These are phyloP conservation scores for Stercorarius parasiticus DNA, from an alignment of 2,113 vertebrate genomes.

Conservation along the genomic window DNA sequence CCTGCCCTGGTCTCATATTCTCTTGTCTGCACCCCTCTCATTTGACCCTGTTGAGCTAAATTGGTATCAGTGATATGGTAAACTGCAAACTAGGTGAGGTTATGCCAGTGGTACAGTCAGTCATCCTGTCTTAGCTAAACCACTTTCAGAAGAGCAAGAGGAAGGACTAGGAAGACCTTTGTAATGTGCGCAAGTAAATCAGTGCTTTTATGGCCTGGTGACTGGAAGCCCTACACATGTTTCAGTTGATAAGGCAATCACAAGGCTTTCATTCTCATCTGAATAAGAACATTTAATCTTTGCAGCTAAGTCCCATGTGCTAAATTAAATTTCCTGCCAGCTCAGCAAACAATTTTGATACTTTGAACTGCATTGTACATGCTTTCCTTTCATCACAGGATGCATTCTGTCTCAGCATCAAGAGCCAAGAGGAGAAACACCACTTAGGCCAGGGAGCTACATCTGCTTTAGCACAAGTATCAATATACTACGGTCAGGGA, in stretches of 20 bases:
- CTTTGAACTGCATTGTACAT: conserved; percentile 58
- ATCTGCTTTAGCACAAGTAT: background rate
- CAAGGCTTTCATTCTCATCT: conserved; percentile 29
- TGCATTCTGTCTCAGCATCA: conserved; percentile 3
- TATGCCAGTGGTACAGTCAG: background rate
- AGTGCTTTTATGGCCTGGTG: conserved; percentile 22
- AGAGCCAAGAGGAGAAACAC: conserved; percentile 1
- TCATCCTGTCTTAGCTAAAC: background rate
- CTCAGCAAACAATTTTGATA: conserved; percentile 53
- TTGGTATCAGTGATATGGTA: background rate
- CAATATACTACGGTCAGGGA: background rate
- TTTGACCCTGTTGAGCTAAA: background rate
- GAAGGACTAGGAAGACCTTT: conserved; percentile 34
- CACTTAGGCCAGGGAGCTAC: background rate
- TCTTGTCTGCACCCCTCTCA: background rate
- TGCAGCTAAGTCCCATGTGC: background rate
- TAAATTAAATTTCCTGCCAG: conserved; percentile 65
- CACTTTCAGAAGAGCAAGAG: background rate
- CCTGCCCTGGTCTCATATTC: background rate
- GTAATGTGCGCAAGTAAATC: background rate
- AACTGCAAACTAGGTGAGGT: background rate
- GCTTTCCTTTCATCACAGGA: conserved; percentile 52
- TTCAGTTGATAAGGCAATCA: conserved; percentile 49
- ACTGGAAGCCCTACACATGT: conserved; percentile 20
- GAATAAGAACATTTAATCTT: conserved; percentile 51